A percentile compares a stretch with the other conserved stretches of the same genome.
phyloP scores from a whole-genome alignment of 2,113 vertebrate species.

The Chitala chitala region DNA sequence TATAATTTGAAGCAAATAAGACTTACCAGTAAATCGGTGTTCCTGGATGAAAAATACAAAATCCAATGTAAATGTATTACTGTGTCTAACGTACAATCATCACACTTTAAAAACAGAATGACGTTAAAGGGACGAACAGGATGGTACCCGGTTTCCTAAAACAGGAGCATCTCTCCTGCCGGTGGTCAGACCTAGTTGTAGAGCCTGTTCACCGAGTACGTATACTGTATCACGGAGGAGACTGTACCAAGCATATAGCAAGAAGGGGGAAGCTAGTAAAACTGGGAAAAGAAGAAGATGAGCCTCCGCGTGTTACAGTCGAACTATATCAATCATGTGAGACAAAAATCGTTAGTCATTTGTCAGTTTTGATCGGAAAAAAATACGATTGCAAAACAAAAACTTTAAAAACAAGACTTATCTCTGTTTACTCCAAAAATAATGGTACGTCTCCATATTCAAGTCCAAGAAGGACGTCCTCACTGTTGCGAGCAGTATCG shows the following conservation, averaged over 20 bases:
- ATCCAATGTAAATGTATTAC: conserved; percentile 14
- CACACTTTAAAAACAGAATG: background rate
- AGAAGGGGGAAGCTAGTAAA: background rate
- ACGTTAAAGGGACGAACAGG: no score
- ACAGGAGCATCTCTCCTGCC: background rate
- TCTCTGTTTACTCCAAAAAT: background rate
- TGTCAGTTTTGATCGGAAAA: no score
- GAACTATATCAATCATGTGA: background rate
- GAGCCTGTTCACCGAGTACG: background rate
- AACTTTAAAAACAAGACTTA: background rate
- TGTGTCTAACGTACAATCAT: conserved; percentile 3
- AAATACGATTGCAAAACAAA: background rate
- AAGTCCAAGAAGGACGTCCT: background rate
- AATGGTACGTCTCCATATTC: conserved; percentile 12
- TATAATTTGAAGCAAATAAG: background rate
- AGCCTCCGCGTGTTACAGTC: background rate
- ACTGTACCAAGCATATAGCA: conserved; percentile 6
- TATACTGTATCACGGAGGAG: conserved; percentile 5
- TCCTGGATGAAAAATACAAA: background rate
- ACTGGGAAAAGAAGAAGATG: background rate
- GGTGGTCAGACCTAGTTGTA: background rate
- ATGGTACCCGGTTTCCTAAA: background rate
- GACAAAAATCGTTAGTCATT: background rate
- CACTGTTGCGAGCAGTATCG: background rate
- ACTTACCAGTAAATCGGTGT: conserved; percentile 21